Percentiles rank a stretch among this genome's conserved stretches.
phyloP scores from a whole-genome alignment of 2,113 vertebrate species.

The Laterallus jamaicensis region DNA sequence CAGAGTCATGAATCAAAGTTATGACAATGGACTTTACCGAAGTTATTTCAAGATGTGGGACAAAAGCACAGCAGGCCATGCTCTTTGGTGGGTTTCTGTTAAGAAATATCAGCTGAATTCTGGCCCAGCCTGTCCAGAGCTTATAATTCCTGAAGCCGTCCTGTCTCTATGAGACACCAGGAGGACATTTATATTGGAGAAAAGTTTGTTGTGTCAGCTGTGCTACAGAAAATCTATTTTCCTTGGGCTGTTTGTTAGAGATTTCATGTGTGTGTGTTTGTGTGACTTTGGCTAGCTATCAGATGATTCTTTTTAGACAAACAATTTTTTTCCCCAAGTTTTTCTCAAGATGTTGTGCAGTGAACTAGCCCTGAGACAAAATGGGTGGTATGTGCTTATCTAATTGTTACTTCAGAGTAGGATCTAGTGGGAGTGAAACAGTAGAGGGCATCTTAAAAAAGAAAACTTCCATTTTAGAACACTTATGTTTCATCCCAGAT shows the following conservation, averaged over 20 bases:
- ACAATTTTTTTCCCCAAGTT: neutral
- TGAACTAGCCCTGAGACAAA: neutral
- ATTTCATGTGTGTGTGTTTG: too few relatives aligned
- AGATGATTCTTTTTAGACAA: conserved; percentile 11
- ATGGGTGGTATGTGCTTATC: neutral
- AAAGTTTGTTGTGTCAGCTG: conserved; percentile 17
- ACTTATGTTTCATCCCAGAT: neutral
- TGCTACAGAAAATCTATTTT: neutral
- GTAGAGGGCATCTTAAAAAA: neutral
- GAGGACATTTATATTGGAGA: neutral
- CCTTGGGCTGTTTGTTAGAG: neutral
- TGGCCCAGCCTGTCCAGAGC: neutral
- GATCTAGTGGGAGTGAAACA: neutral
- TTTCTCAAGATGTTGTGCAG: neutral
- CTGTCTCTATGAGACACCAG: neutral
- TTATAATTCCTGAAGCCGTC: neutral
- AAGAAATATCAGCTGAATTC: neutral
- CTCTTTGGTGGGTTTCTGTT: neutral
- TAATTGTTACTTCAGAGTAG: neutral
- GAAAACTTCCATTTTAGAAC: neutral
- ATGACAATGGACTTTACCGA: neutral
- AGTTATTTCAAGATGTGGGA: neutral
- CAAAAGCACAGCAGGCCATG: neutral
- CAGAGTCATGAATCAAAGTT: neutral
- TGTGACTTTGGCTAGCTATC: neutral